Conservation (phyloP, 2,113 vertebrate species). For the Mugil cephalus region DNA sequence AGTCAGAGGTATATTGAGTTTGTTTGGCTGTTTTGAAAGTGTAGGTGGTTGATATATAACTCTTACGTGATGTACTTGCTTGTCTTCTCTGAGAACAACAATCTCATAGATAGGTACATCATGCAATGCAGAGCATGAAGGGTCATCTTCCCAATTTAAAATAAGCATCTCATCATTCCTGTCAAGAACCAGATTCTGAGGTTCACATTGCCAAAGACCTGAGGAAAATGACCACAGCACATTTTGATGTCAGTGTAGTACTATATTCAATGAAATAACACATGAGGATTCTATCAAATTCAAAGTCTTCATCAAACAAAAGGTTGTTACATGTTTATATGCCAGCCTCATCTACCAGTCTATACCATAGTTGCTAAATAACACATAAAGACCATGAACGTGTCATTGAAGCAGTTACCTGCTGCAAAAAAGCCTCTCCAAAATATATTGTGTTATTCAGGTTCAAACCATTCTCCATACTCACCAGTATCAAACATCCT, state of each 20-base stretch:
- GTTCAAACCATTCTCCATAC: too few species aligned
- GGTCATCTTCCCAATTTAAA: conserved; percentile 69
- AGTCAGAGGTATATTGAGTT: not conserved
- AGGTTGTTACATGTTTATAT: too few species aligned
- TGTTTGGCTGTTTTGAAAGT: not conserved
- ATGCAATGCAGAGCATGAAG: conserved; percentile 2
- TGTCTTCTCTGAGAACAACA: conserved; percentile 55
- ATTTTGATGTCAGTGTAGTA: not conserved
- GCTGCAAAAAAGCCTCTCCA: too few species aligned
- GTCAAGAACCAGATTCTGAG: conserved; percentile 46
- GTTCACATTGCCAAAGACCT: conserved; percentile 47
- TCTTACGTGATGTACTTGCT: conserved; percentile 43
- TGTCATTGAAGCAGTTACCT: too few species aligned
- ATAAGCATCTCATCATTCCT: conserved; percentile 22
- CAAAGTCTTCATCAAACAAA: too few species aligned
- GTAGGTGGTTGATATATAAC: not conserved
- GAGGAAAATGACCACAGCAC: not conserved
- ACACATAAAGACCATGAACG: too few species aligned
- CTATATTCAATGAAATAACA: not conserved
- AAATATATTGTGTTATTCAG: too few species aligned
- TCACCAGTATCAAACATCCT: too few species aligned
- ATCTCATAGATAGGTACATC: conserved; percentile 61
- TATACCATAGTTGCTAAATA: too few species aligned
- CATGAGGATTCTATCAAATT: not conserved
- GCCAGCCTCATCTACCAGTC: too few species aligned